Base-by-base conservation (phyloP, 2,113 vertebrate species). In the Pseudopodoces humilis region DNA sequence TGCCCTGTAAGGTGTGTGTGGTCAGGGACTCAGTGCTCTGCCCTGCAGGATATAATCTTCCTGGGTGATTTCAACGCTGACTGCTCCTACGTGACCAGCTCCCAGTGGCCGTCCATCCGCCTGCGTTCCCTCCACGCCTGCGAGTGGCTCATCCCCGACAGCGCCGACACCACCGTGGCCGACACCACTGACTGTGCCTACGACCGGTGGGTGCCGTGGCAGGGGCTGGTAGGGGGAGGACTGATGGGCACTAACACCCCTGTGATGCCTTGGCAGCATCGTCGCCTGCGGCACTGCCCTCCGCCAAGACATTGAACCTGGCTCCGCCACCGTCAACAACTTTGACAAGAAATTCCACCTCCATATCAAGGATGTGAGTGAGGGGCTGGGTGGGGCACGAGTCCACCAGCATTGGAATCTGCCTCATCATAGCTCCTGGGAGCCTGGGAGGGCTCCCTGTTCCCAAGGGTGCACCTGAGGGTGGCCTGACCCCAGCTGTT, bases 181-280 rank as follows among this genome's bases (percentile, higher is more conserved):
- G 3, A 9, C 83, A 91, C 58, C 83, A 88, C 93, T 1, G 0
- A 89, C 62, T 96, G 96, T 0, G 78, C 95, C 92, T 96, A 96
- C 0, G 96, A 96, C 84, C 95, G 96, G 96, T 96, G 93, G 27
- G 94, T 70, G 83, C n/a, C 0, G 0, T 13, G 33, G 24, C 22
- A 2, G 3, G 1, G 4, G 59, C 30, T 16, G 4, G 3, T 0
- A 0, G 0, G 9, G 41, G 59, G 28, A 15, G 50, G 6, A 4
- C 19, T n/a, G 50, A 13, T 0, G 5, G 65, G 27, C 4, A 2
- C 78, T 82, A 5, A 92, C 56, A 7, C 3, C 30, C 25, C 58
- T 0, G 0, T 4, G 17, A 19, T 44, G 52, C 21, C 65, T 72
- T 0, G 21, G 49, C 90, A 96, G 96, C 87, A 96, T 96, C 0